Base-by-base conservation (phyloP, 2,797 vertebrate species). In the Cephalopachus bancanus region DNA sequence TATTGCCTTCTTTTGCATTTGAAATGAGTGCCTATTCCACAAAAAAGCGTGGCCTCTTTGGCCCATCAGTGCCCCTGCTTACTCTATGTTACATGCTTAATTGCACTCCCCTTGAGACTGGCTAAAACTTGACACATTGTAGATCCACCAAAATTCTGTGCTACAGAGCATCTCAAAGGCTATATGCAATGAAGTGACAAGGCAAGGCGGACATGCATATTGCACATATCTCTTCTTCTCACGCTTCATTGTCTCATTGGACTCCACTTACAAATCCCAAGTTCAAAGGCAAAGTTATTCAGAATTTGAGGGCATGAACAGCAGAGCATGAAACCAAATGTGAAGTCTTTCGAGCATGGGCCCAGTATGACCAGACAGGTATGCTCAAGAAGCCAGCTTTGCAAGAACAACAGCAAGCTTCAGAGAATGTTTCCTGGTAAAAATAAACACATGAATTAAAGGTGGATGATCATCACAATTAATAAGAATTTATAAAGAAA, bases 1-100 rank as follows among this genome's bases (percentile, higher is more conserved):
- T 49, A 53, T 37, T 62, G 75, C 80, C 53, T 75, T 51, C 59
- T 85, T 76, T 59, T 91, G 26, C n/a, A 60, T n/a, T 69, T 86
- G 37, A 93, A 93, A n/a, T 14, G 88, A 94, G 65, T 94, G 81
- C 62, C 53, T 15, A 10, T 51, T 75, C 37, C 94, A 83, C 64
- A 12, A 64, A 60, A 87, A 51, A 15, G 24, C 20, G 15, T 83
- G n/a, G 17, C 62, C 10, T 33, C 67, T 78, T 51, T 57, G 26
- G 33, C 24, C 10, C 49, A 20, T 33, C 11, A 33, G 19, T 75
- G 26, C 12, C 33, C 28, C 20, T 75, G 28, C 7, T 26, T 75
- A 57, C 24, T 20, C 20, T n/a, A 64, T 55, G 16, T n/a, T 44
- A 74, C 51, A 81, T 1, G 15, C 28, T 33, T 44, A 49, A 16